phyloP scores from a whole-genome alignment of 2,113 vertebrate genomes.

The Archocentrus centrarchus region DNA sequence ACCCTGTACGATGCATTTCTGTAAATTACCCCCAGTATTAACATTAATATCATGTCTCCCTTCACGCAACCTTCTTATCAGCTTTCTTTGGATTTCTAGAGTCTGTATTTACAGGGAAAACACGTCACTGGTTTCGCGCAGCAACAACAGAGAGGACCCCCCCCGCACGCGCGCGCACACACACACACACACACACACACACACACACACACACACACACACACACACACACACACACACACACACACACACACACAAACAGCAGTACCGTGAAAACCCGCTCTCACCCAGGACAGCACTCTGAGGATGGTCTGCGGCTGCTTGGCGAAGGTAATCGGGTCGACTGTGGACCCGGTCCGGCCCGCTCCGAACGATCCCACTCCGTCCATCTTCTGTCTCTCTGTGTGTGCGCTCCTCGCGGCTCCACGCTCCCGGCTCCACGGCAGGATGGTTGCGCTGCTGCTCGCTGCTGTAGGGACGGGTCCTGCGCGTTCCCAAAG shows the following conservation, averaged over 20 bases:
- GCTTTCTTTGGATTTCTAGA: constrained; percentile 20
- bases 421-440: constrained; percentile 70
- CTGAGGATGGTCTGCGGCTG: constrained; percentile 93
- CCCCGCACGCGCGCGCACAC: not conserved
- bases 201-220: no score
- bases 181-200: no score
- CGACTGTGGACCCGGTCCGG: constrained; percentile 86
- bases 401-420: constrained; percentile 51
- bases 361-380: constrained; percentile 93
- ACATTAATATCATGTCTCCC: not conserved
- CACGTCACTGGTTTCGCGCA: constrained; percentile 59
- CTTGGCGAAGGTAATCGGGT: constrained; percentile 88
- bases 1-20: constrained; percentile 42
- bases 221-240: not conserved
- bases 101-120: constrained; percentile 42
- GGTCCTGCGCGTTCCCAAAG: constrained; percentile 62
- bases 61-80: constrained; percentile 9
- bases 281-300: constrained; percentile 90
- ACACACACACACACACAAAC: not conserved
- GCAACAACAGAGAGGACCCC: constrained; percentile 52
- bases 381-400: constrained; percentile 88
- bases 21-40: not conserved
- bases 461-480: constrained; percentile 65
- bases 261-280: not conserved
- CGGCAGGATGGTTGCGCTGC: constrained; percentile 67